phyloP scores from a whole-genome alignment of 2,113 vertebrate genomes.

The Otis tarda region DNA sequence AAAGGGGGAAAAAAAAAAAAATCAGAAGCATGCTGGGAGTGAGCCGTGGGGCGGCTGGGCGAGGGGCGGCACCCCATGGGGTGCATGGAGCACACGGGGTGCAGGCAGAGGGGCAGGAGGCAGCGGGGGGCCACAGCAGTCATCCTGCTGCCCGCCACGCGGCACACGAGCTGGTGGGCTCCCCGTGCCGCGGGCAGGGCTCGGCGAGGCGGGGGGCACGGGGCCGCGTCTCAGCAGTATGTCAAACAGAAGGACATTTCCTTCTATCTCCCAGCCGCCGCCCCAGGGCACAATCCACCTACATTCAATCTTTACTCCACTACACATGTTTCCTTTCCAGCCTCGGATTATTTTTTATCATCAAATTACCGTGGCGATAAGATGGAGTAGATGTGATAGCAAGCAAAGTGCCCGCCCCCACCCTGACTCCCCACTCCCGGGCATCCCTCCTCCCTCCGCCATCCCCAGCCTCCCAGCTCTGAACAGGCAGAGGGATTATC shows the following conservation, averaged over 20 bases:
- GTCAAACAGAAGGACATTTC: slow-evolving; percentile 82
- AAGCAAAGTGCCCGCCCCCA: slow-evolving; percentile 51
- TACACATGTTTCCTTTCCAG: slow-evolving; percentile 92
- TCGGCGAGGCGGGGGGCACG: not conserved
- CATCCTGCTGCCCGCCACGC: not conserved
- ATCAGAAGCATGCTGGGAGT: not conserved
- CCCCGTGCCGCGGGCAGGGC: not conserved
- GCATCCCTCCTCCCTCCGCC: not conserved
- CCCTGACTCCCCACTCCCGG: not conserved
- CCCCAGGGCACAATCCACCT: slow-evolving; percentile 87
- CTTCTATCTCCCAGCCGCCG: slow-evolving; percentile 67
- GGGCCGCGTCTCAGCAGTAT: slow-evolving; percentile 70
- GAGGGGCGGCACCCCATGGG: not conserved
- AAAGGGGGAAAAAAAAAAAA: not conserved
- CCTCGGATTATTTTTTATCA: slow-evolving; percentile 89
- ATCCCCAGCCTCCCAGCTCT: slow-evolving; percentile 11
- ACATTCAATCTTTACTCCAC: slow-evolving; percentile 82
- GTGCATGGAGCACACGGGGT: too few species aligned
- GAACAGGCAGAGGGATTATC: slow-evolving; percentile 73
- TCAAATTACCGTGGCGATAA: slow-evolving; percentile 83
- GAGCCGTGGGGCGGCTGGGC: not conserved
- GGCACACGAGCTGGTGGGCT: not conserved
- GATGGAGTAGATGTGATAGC: slow-evolving; percentile 80
- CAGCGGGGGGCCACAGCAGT: fast-evolving
- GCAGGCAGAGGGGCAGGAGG: not conserved